Evolutionary conservation across 2,888 invertebrate genomes (phyloP).

Genomic region (Drosophila planitibia): DNA sequence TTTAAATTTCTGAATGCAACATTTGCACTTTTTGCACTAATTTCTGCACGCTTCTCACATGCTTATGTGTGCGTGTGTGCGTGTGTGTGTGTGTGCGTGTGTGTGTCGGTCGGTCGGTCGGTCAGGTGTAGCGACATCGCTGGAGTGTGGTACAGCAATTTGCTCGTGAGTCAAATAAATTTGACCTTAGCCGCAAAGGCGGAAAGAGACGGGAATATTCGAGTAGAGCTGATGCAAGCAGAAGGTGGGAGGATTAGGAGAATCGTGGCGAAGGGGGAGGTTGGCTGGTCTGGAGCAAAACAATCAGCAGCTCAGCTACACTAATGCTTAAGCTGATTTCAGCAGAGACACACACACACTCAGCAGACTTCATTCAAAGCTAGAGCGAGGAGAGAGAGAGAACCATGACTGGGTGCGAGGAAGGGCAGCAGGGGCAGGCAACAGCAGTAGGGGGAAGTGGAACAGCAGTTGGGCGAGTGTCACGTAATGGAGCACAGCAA

Average conservation of each 20-base stretch:
- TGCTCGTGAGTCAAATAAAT: conserved; percentile 80
- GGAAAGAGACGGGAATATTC: conserved; percentile 30
- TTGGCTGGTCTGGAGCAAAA: conserved; percentile 38
- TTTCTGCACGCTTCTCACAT: conserved; percentile 41
- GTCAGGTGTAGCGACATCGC: conserved; percentile 73
- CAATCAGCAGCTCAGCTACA: conserved; percentile 54
- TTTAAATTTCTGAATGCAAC: conserved; percentile 79
- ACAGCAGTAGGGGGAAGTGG: neutral
- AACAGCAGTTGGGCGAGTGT: conserved; percentile 51
- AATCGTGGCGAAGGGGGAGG: neutral
- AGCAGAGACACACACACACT: conserved; percentile 51
- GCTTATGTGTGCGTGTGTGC: conserved; percentile 10
- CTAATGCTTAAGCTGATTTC: conserved; percentile 80
- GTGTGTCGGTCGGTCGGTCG: conserved; percentile 30
- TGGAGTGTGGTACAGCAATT: conserved; percentile 69
- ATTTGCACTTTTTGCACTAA: conserved; percentile 77
- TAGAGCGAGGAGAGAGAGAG: neutral
- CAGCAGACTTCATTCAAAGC: conserved; percentile 70
- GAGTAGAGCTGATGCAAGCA: neutral
- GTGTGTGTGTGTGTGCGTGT: conserved; percentile 10
- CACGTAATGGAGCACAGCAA: conserved; percentile 69
- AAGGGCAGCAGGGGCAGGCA: neutral
- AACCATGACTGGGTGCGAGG: neutral
- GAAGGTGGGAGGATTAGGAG: neutral
- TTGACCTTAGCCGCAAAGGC: conserved; percentile 76